Evolutionary conservation across 64 coral and sea anemone species (phyloP).

Genomic region (Porites australiensis): DNA sequence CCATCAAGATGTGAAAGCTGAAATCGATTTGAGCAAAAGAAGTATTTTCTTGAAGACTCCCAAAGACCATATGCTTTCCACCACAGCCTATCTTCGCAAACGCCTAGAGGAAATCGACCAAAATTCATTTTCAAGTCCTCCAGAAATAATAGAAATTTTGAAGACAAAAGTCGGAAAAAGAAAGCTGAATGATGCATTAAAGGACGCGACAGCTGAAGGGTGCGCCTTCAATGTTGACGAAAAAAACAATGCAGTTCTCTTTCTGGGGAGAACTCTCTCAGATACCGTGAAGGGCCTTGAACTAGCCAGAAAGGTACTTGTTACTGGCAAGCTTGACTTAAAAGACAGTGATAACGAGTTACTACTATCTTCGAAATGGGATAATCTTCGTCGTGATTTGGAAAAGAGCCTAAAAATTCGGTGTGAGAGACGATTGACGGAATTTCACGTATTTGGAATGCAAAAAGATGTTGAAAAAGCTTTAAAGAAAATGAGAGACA

Average conservation of each 20-base stretch:
- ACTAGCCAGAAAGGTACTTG: background rate
- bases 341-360: background rate
- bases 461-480: background rate
- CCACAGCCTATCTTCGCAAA: background rate
- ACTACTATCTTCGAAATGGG: background rate
- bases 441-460: constrained; percentile 8
- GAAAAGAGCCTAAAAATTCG: background rate
- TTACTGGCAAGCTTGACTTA: background rate
- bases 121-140: background rate
- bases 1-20: background rate
- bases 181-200: background rate
- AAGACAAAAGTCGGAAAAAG: constrained; percentile 11
- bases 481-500: background rate
- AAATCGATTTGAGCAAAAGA: background rate
- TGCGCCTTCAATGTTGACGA: constrained; percentile 10
- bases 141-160: background rate
- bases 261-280: background rate
- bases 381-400: background rate
- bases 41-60: constrained; percentile 9
- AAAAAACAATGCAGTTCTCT: background rate
- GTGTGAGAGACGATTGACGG: background rate
- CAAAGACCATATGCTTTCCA: background rate
- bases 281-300: background rate
- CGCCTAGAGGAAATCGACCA: background rate
- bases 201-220: background rate